Evolutionary conservation across 2,797 vertebrate genomes (phyloP).

Genomic region (Bradypodion ventrale): DNA sequence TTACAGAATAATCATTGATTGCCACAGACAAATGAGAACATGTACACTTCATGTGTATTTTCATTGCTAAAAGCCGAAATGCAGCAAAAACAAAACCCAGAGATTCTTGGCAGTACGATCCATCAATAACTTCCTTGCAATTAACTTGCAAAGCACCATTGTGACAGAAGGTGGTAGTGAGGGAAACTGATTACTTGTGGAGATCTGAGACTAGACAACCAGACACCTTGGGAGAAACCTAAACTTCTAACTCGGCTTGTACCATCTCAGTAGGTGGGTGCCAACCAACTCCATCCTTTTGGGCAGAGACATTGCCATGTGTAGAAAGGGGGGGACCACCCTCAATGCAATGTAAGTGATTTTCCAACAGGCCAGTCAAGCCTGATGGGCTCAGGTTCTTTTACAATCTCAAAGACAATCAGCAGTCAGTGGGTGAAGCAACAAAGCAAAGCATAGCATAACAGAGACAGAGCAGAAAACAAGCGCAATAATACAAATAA

Average conservation of each 20-base stretch:
- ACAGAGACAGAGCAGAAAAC: no score
- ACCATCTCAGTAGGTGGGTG: no score
- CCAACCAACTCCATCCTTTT: neutral
- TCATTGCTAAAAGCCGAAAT: constrained; percentile 17
- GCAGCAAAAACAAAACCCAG: neutral
- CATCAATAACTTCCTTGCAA: neutral
- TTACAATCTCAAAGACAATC: no score
- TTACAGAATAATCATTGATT: constrained; percentile 38
- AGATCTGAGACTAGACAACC: neutral
- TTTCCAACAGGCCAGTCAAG: no score
- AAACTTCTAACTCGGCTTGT: neutral
- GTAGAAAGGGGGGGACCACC: neutral
- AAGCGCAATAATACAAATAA: no score
- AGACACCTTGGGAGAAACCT: neutral
- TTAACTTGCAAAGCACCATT: neutral
- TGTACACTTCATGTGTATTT: neutral
- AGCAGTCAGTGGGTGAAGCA: no score
- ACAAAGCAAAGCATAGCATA: no score
- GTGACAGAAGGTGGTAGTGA: neutral
- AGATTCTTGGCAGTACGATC: neutral
- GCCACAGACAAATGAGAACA: neutral
- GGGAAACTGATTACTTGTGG: neutral
- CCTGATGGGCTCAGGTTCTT: no score
- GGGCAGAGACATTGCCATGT: no score
- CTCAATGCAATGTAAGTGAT: no score